A percentile compares a stretch with the other conserved stretches of the same genome.
phyloP scores from a whole-genome alignment of 2,797 vertebrate species.

The Rhinophrynus dorsalis region DNA sequence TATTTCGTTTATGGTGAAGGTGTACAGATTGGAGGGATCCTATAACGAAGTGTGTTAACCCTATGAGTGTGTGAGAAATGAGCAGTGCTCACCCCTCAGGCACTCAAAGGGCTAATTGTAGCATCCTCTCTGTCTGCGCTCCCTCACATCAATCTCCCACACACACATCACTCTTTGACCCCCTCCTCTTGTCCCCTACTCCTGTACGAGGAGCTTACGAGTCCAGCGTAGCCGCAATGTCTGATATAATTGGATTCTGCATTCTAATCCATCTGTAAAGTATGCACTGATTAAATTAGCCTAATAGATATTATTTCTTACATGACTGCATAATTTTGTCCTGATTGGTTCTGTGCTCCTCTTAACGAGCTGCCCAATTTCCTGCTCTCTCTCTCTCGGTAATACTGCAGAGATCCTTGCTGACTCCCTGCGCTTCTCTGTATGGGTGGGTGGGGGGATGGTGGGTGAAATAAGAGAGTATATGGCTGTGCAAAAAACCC shows the following conservation, averaged over 20 bases:
- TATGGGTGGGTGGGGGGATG: background rate
- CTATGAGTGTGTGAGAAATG: no score
- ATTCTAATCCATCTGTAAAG: conserved; percentile 94
- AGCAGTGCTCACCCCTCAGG: no score
- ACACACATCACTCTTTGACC: background rate
- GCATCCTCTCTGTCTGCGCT: background rate
- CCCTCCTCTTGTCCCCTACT: conserved; percentile 24
- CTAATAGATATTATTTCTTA: conserved; percentile 96
- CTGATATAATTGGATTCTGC: conserved; percentile 91
- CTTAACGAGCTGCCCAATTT: conserved; percentile 87
- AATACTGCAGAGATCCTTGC: conserved; percentile 16
- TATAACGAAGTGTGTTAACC: no score
- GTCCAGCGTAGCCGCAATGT: conserved; percentile 69
- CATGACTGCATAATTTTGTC: conserved; percentile 85
- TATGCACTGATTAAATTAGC: conserved; percentile 95
- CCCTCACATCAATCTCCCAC: background rate
- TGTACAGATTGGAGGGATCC: no score
- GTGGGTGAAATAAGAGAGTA: background rate
- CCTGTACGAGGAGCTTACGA: conserved; percentile 66
- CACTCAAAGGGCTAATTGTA: conserved; percentile 5
- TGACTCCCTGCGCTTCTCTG: conserved; percentile 6
- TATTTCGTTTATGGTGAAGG: no score
- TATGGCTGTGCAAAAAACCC: background rate
- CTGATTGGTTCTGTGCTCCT: conserved; percentile 68
- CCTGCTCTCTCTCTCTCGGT: conserved; percentile 55